These are phyloP conservation scores for Gerosis bhagava DNA, from an alignment of 2,888 invertebrate species.

Conservation along the genomic window DNA sequence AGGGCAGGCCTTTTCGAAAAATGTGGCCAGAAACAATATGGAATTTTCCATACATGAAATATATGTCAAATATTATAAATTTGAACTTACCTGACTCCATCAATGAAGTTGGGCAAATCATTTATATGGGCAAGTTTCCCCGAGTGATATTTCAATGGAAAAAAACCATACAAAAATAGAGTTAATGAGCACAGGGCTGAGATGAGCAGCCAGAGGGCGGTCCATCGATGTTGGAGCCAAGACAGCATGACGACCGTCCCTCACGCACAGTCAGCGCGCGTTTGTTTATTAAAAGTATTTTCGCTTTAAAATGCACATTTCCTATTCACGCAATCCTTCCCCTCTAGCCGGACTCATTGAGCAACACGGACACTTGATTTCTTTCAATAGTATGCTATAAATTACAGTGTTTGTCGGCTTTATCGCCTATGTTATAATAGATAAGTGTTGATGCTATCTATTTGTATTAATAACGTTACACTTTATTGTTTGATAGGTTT, in stretches of 20 bases:
- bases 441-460: too few species aligned
- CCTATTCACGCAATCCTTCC: constrained; percentile 24
- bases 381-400: constrained; percentile 1
- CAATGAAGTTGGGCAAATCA: constrained; percentile 80
- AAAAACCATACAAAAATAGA: constrained; percentile 84
- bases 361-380: constrained; percentile 10
- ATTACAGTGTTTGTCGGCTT: constrained; percentile 1
- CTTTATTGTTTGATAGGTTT: too few species aligned
- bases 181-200: constrained; percentile 58
- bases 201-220: constrained; percentile 62
- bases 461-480: too few species aligned
- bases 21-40: too few species aligned
- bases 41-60: too few species aligned
- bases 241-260: constrained; percentile 52
- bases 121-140: constrained; percentile 69
- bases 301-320: constrained; percentile 4
- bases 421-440: too few species aligned
- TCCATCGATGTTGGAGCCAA: constrained; percentile 71
- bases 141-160: constrained; percentile 80
- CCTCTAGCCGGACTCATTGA: constrained; percentile 24
- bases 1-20: too few species aligned
- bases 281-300: constrained; percentile 5
- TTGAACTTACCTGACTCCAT: constrained; percentile 78
- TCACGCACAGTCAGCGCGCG: not conserved
- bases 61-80: too few species aligned